Evolutionary conservation across 2,113 vertebrate genomes (phyloP).

Genomic region (Mobula hypostoma): DNA sequence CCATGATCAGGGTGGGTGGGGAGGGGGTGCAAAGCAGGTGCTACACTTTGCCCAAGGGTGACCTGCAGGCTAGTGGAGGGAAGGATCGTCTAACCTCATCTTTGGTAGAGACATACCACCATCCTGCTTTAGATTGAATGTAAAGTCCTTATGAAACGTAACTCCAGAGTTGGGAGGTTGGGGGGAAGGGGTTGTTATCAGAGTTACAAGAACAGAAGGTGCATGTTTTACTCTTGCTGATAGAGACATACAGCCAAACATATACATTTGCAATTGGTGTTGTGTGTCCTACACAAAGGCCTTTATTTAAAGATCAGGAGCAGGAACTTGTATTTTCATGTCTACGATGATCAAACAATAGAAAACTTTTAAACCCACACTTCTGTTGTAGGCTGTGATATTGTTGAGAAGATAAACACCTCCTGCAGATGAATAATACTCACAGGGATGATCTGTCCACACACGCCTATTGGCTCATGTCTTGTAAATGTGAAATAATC

Average conservation of each 20-base stretch:
- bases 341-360: background rate
- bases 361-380: background rate
- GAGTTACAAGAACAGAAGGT: background rate
- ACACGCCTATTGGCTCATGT: constrained; percentile 94
- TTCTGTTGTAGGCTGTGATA: background rate
- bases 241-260: background rate
- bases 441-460: constrained; percentile 98
- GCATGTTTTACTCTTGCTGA: background rate
- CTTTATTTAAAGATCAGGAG: background rate
- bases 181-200: background rate
- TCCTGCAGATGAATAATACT: constrained; percentile 61
- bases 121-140: no score
- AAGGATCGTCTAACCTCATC: no score
- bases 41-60: no score
- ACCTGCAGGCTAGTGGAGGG: no score
- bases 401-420: constrained; percentile 56
- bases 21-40: no score
- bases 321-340: background rate
- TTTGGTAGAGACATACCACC: no score
- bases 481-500: constrained; percentile 96
- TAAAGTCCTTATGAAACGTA: background rate
- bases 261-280: background rate
- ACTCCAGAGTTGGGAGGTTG: background rate
- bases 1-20: no score
- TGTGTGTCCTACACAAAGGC: background rate